A percentile compares a stretch with the other conserved stretches of the same genome.
These are phyloP conservation scores for Acronicta alni DNA, from an alignment of 2,888 invertebrate genomes.

Conservation along the genomic window DNA sequence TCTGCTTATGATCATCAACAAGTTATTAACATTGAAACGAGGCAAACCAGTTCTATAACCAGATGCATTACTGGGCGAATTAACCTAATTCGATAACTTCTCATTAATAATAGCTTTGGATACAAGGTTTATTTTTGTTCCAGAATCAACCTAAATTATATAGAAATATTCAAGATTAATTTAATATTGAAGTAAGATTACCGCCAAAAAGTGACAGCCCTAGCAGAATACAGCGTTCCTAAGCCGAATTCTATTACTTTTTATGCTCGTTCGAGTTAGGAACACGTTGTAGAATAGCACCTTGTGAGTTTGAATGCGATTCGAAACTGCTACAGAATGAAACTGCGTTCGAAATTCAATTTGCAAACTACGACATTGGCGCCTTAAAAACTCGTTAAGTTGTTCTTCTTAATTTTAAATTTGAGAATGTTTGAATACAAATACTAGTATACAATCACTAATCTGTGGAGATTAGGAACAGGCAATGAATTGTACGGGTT, in stretches of 20 bases:
- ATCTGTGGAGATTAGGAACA: no score
- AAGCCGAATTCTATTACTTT: constrained; percentile 86
- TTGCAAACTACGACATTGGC: constrained; percentile 36
- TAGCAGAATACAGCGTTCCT: constrained; percentile 64
- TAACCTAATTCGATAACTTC: constrained; percentile 23
- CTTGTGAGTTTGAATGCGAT: constrained; percentile 65
- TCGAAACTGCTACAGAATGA: constrained; percentile 51
- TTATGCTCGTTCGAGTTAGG: constrained; percentile 79
- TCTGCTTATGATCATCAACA: constrained; percentile 1
- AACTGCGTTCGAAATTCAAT: constrained; percentile 59
- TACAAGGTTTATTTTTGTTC: neutral
- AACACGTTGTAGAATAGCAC: constrained; percentile 72
- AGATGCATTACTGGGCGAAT: constrained; percentile 4
- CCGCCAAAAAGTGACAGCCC: constrained; percentile 39
- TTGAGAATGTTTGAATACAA: neutral
- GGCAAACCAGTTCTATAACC: constrained; percentile 16
- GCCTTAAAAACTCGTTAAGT: neutral
- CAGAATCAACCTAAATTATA: neutral
- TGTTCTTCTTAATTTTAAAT: neutral
- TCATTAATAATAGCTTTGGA: constrained; percentile 5
- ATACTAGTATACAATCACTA: no score
- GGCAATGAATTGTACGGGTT: neutral
- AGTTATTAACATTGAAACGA: constrained; percentile 3
- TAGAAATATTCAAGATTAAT: constrained; percentile 3
- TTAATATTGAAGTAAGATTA: neutral